These are phyloP conservation scores for Leucophenga montana DNA, from an alignment of 2,888 invertebrate species.

Conservation along the genomic window DNA sequence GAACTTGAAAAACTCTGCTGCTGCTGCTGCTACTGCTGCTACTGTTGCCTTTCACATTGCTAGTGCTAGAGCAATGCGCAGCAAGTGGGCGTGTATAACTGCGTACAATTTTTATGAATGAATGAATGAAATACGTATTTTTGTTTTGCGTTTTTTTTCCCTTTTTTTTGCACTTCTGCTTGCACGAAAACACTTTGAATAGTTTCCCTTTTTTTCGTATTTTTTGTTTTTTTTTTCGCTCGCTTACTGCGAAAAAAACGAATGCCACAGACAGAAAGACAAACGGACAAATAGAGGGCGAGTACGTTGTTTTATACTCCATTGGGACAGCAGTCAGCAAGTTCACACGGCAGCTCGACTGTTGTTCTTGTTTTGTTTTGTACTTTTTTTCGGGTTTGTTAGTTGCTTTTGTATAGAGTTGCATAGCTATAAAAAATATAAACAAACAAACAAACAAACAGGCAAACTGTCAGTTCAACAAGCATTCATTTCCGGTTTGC, in stretches of 20 bases:
- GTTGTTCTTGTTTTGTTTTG: not conserved
- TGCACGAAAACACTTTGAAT: slow-evolving; percentile 40
- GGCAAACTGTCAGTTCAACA: not conserved
- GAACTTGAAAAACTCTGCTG: slow-evolving; percentile 66
- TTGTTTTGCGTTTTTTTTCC: slow-evolving; percentile 9
- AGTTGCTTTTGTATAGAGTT: not conserved
- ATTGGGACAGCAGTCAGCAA: slow-evolving; percentile 1
- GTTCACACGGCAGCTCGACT: slow-evolving; percentile 22
- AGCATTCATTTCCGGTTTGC: not conserved
- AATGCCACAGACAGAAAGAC: slow-evolving; percentile 1
- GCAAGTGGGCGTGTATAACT: not conserved
- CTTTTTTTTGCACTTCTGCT: slow-evolving; percentile 18
- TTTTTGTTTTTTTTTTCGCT: slow-evolving; percentile 8
- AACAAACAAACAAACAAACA: slow-evolving; percentile 1
- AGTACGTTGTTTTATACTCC: slow-evolving; percentile 34
- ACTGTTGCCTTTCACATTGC: not conserved
- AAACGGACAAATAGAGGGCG: slow-evolving; percentile 1
- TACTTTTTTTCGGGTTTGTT: not conserved
- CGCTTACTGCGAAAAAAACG: slow-evolving; percentile 28
- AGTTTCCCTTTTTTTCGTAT: slow-evolving; percentile 43
- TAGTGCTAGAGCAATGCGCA: not conserved
- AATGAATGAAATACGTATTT: slow-evolving; percentile 54
- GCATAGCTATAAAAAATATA: not conserved
- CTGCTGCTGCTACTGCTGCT: not conserved
- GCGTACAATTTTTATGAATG: slow-evolving; percentile 56